Evolutionary conservation across 2,888 invertebrate species (phyloP), one percentile per base, ranked within the genome.

Genomic region (Polydrusus pterygomalis): DNA sequence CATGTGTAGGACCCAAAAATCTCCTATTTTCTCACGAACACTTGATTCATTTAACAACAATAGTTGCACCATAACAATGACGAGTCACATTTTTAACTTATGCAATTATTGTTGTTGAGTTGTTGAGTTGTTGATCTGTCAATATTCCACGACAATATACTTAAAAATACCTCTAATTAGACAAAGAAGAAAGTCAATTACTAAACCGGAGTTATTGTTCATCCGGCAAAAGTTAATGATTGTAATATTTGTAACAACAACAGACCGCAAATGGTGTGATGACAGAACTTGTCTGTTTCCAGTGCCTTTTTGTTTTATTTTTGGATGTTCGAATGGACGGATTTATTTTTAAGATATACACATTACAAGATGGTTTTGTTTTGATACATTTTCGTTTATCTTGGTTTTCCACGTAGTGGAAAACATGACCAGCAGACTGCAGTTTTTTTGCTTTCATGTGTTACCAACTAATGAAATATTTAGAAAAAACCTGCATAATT

Each of bases 181-280:
- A 60, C 18, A 30, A 38, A 60, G 38, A 60, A 60, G 54, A 38
- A 34, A 60, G 40, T 56, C 56, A 72, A 56, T 64, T 72, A 72
- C 43, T 13, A 30, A 18, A 51, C 56, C 54, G 71, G 58, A 60
- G n/a, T n/a, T n/a, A 25, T 70, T 60, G 56, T 70, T 60, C 54
- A 60, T 60, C 54, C 51, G 25, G 58, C 40, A 15, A 47, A 30
- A 54, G 45, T 51, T 72, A 64, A 72, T 62, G 71, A 56, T 25
- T 72, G 20, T 72, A 64, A 72, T 62, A 65, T 47, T 25, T 72
- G 20, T 43, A 72, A 72, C 40, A 72, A 71, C 51, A 71, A 63
- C 30, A 64, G 43, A 64, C 34, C 63, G 51, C 62, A 51, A 64
- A 65, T 54, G 54, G 64, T 56, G 30, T 25, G 71, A 56, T 72